Base-by-base conservation (phyloP, 2,797 vertebrate species). In the Gambelia wislizenii region DNA sequence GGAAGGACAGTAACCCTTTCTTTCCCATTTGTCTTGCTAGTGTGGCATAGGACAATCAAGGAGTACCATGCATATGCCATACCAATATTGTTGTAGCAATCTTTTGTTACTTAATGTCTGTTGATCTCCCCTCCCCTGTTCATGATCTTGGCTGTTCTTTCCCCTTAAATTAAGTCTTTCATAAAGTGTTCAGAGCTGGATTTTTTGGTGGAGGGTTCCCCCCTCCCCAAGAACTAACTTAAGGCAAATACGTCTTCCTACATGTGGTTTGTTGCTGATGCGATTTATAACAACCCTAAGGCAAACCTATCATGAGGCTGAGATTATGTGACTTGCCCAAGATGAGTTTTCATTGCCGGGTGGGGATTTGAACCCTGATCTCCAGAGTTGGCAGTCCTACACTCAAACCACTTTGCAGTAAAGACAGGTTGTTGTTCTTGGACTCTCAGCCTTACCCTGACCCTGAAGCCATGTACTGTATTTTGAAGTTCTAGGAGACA, bases 401-500 rank as follows among this genome's bases (percentile, higher is more conserved):
- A n/a, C n/a, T n/a, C n/a, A n/a, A n/a, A n/a, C n/a, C n/a, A n/a
- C n/a, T n/a, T n/a, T n/a, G n/a, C 39, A 78, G 30, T 22, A 56
- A 56, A 84, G 12, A 78, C 27, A 56, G 70, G 61, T 49, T 25
- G 6, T 59, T 84, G 52, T 69, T 33, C 75, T 54, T 70, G 14
- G 39, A 56, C n/a, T 72, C 33, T 47, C 12, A 56, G 20, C 82
- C 59, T 67, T 59, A 33, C 33, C n/a, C 36, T 89, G 13, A 49
- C 64, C 14, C 49, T 56, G 18, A 33, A 59, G 80, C n/a, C 27
- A 42, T 49, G n/a, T 42, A 52, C 52, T 49, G n/a, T 42, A 52
- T 64, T 89, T 81, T 77, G 47, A 75, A 85, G n/a, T 80, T 75
- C 16, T 42, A n/a, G 33, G n/a, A 27, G 69, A n/a, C n/a, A 81